phyloP scores from a whole-genome alignment of 37 sponge, comb jelly and placozoan genomes.

The Halichondria panicea region DNA sequence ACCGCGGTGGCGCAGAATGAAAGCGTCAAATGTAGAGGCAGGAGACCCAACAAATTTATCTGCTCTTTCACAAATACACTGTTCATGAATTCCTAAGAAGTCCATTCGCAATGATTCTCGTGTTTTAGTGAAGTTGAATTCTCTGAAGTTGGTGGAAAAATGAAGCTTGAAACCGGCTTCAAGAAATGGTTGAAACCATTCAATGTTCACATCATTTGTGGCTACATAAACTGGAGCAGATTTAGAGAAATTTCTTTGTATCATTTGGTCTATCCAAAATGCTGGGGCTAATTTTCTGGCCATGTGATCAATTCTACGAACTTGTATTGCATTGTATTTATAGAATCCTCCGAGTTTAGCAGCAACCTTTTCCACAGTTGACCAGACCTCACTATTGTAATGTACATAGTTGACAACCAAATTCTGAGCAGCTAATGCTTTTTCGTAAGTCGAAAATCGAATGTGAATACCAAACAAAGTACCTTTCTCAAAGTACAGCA shows the following conservation, averaged over 20 bases:
- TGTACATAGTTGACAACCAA: slow-evolving; percentile 46
- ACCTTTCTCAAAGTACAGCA: slow-evolving; percentile 85
- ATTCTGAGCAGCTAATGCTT: slow-evolving; percentile 51
- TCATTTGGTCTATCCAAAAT: slow-evolving; percentile 66
- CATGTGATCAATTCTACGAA: slow-evolving; percentile 64
- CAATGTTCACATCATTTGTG: slow-evolving; percentile 56
- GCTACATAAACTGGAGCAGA: slow-evolving; percentile 73
- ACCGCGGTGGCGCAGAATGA: slow-evolving; percentile 52
- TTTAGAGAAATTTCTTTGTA: slow-evolving; percentile 22
- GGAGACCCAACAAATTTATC: slow-evolving; percentile 62
- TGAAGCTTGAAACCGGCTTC: slow-evolving; percentile 55
- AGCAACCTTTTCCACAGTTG: slow-evolving; percentile 22
- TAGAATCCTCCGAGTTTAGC: slow-evolving; percentile 12
- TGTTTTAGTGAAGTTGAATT: slow-evolving; percentile 26
- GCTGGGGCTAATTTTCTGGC: slow-evolving; percentile 22
- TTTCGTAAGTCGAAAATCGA: slow-evolving; percentile 49
- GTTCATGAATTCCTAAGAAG: slow-evolving; percentile 75
- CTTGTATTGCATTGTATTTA: slow-evolving; percentile 78
- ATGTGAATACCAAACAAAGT: slow-evolving; percentile 81
- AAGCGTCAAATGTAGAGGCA: slow-evolving; percentile 59
- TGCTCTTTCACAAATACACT: slow-evolving; percentile 66
- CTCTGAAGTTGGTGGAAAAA: slow-evolving; percentile 43
- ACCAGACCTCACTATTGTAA: slow-evolving; percentile 22
- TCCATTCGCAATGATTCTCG: slow-evolving; percentile 36
- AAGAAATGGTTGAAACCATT: slow-evolving; percentile 59